A percentile compares a stretch with the other conserved stretches of the same genome.
These are phyloP conservation scores for Drosophila pruinosa DNA, from an alignment of 1,140 invertebrate genomes.

Conservation along the genomic window DNA sequence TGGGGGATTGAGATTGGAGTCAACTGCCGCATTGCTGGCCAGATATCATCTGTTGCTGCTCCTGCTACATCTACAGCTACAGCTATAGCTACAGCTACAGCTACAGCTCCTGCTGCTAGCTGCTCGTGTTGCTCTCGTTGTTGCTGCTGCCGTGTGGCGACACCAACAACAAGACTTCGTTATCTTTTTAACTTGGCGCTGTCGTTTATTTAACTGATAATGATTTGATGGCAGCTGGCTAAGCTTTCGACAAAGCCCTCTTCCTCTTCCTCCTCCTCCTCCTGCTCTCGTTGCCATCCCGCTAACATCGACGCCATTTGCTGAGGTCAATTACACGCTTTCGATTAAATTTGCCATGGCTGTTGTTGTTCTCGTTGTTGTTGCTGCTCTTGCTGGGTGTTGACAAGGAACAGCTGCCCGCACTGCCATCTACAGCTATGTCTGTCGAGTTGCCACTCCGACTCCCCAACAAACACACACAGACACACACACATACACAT, in stretches of 20 bases:
- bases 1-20: slow-evolving; percentile 11
- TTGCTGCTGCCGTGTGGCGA: slow-evolving; percentile 33
- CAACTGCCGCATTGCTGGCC: slow-evolving; percentile 33
- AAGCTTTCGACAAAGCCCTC: slow-evolving; percentile 72
- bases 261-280: background rate
- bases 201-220: slow-evolving; percentile 81
- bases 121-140: background rate
- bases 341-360: slow-evolving; percentile 78
- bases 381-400: slow-evolving; percentile 46
- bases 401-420: slow-evolving; percentile 74
- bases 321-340: slow-evolving; percentile 80
- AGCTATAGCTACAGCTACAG: slow-evolving; percentile 2
- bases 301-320: slow-evolving; percentile 55
- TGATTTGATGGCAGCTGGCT: slow-evolving; percentile 80
- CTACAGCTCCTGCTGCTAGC: slow-evolving; percentile 1
- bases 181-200: slow-evolving; percentile 79
- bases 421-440: slow-evolving; percentile 19
- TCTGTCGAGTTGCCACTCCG: slow-evolving; percentile 2
- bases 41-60: slow-evolving; percentile 77
- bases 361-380: slow-evolving; percentile 25
- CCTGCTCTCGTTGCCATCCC: slow-evolving; percentile 28
- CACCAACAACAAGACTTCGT: slow-evolving; percentile 64
- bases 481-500: slow-evolving; percentile 4
- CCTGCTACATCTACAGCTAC: slow-evolving; percentile 16
- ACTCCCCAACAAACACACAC: background rate